Evolutionary conservation across 1,140 invertebrate genomes (phyloP).

Genomic region (Drosophila chauvacae): DNA sequence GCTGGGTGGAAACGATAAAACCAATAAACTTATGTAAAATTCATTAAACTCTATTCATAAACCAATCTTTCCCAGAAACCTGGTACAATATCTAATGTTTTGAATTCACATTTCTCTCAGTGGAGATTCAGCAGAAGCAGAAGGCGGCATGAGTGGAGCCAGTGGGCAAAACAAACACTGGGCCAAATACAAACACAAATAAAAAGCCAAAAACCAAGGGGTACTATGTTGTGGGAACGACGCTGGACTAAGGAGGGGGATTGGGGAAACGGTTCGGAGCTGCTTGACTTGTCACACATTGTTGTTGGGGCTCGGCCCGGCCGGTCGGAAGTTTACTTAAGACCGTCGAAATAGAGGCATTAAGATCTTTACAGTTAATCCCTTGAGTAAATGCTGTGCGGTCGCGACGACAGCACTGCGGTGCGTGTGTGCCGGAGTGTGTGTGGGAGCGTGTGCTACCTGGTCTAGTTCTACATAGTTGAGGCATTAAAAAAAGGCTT

Average conservation of each 20-base stretch:
- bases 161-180: conserved; percentile 76
- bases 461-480: conserved; percentile 71
- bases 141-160: conserved; percentile 58
- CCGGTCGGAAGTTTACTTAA: conserved; percentile 77
- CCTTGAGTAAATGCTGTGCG: conserved; percentile 80
- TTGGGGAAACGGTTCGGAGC: conserved; percentile 33
- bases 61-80: background rate
- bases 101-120: conserved; percentile 12
- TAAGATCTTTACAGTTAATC: conserved; percentile 84
- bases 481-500: conserved; percentile 74
- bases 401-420: conserved; percentile 50
- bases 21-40: no score
- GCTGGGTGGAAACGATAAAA: background rate
- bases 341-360: conserved; percentile 83
- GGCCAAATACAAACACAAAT: conserved; percentile 75
- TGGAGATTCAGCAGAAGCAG: conserved; percentile 10
- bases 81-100: background rate
- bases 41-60: background rate
- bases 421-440: conserved; percentile 41
- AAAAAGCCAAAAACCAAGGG: conserved; percentile 54
- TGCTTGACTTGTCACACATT: conserved; percentile 80
- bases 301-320: conserved; percentile 25
- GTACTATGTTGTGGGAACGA: background rate
- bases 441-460: conserved; percentile 22
- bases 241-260: conserved; percentile 10